Evolutionary conservation across 2,113 vertebrate genomes (phyloP), one percentile per base, ranked within the genome.

Genomic region (Odocoileus virginianus): DNA sequence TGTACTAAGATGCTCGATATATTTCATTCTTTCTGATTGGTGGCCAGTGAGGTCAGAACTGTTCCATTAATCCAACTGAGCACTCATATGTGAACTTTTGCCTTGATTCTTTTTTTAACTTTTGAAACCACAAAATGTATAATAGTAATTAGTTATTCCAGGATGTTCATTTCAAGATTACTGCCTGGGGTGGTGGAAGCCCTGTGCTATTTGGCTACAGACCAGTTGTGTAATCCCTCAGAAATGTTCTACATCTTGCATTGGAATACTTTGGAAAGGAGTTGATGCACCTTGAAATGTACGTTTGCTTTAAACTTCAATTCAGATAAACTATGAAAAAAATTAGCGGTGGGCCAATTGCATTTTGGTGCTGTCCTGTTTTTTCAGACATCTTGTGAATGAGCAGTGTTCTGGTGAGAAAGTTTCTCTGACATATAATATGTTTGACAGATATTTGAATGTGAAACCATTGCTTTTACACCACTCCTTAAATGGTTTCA

Each of bases 71-170:
- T 97, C 71, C 86, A 50, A 94, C 86, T 47, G 88, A 97, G 30
- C 54, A 47, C 17, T 74, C 88, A 19, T 52, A 84, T 15, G 5
- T 85, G 64, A 91, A 74, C 74, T 57, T 97, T 94, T 60, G 91
- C 87, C 82, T 95, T 93, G 10, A 27, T 74, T 90, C 23, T 81
- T 83, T 52, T 94, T 50, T 57, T 86, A n/a, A 74, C 21, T 89
- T 95, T 95, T 84, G 52, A 2, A 74, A 60, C 28, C 36, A 61
- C 54, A 91, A 83, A 67, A 96, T 96, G 78, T 74, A 61, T 86
- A 86, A 91, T 21, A 54, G 88, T 83, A 90, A 97, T 96, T 97
- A 95, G 84, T 61, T 92, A 71, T 85, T 97, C 25, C 60, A 96
- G 87, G 67, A 93, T 94, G 50, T 96, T 28, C 76, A n/a, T 92